Percentiles rank a stretch among this genome's conserved stretches.
Evolutionary conservation across 2,113 vertebrate genomes (phyloP).

Genomic region (Sminthopsis crassicaudata): DNA sequence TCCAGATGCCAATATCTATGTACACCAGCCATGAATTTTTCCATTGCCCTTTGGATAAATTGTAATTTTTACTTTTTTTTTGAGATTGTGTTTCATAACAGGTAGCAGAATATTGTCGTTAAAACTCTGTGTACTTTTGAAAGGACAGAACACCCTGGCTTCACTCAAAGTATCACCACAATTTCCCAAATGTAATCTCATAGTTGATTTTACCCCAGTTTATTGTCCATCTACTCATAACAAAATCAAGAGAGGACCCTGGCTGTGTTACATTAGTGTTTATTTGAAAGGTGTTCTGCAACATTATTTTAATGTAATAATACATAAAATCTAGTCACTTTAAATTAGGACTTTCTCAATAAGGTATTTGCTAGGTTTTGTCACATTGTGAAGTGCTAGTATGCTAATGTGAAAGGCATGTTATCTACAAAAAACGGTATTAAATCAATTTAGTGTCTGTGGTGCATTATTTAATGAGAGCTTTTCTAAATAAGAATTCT

Average conservation of each 20-base stretch:
- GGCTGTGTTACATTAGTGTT: not conserved
- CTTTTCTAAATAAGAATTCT: slow-evolving; percentile 54
- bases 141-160: not conserved
- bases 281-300: fast-evolving
- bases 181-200: not conserved
- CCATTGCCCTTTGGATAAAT: not conserved
- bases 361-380: not conserved
- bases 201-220: not conserved
- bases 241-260: not conserved
- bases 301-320: not conserved
- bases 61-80: not conserved
- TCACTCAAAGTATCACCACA: not conserved
- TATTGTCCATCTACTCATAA: not conserved
- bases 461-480: slow-evolving; percentile 15
- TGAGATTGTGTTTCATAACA: not conserved
- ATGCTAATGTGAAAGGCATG: slow-evolving; percentile 12
- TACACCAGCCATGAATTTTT: not conserved
- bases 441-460: slow-evolving; percentile 18
- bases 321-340: not conserved
- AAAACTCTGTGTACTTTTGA: not conserved
- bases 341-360: not conserved
- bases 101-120: not conserved
- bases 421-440: slow-evolving; percentile 30
- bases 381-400: slow-evolving; percentile 16
- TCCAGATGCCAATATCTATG: not conserved